A percentile compares a stretch with the other conserved stretches of the same genome.
Conservation (phyloP, 2,113 vertebrate species). For the Halcyon malimbica region DNA sequence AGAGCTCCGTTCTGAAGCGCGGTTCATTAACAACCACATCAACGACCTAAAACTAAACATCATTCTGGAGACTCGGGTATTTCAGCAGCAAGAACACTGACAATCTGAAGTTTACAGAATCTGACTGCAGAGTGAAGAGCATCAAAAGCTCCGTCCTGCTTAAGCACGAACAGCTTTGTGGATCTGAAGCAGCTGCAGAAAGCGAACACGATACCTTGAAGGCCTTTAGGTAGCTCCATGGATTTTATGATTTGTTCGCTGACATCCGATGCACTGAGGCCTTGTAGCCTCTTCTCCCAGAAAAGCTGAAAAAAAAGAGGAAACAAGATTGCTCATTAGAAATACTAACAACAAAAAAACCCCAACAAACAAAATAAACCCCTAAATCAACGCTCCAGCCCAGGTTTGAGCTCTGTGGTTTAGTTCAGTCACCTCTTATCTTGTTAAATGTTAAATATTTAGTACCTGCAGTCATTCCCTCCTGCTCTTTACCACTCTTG, state of each 20-base stretch:
- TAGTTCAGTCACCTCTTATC: neutral
- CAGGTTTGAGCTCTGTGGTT: neutral
- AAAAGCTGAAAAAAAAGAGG: conserved; percentile 82
- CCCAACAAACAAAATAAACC: fast-evolving
- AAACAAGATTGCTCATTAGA: neutral
- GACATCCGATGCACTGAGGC: conserved; percentile 86
- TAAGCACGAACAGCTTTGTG: neutral
- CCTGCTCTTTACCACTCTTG: too few species aligned
- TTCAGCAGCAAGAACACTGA: neutral
- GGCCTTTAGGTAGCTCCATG: conserved; percentile 90
- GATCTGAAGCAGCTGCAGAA: neutral
- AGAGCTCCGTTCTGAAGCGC: neutral
- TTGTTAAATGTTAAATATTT: neutral
- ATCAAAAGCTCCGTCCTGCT: neutral
- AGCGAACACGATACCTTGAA: conserved; percentile 81
- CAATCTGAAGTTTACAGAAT: neutral
- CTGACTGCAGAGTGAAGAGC: neutral
- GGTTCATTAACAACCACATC: neutral
- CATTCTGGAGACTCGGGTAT: neutral
- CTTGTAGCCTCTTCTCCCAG: conserved; percentile 91
- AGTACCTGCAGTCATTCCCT: neutral
- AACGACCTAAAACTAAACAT: neutral
- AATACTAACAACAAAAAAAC: neutral
- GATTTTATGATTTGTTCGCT: conserved; percentile 85
- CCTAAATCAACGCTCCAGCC: neutral